Base-by-base conservation (phyloP, 1,140 invertebrate species). In the Atta colombica region DNA sequence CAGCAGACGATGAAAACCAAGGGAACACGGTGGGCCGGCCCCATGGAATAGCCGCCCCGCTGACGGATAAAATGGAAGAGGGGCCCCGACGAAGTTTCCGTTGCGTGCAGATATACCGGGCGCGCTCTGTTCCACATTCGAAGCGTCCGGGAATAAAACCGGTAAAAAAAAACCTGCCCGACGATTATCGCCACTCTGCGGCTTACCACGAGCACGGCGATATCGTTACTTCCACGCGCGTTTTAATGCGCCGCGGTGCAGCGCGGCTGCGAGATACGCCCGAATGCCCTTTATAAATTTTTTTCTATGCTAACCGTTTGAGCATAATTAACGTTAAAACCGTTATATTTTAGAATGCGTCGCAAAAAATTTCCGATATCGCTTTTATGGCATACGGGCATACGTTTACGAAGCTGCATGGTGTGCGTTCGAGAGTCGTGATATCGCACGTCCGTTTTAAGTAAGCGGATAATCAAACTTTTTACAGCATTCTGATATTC, bases 31-130 rank as follows among this genome's bases (percentile, higher is more conserved):
- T 60, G 68, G 85, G 55, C 51, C 69, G 63, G 69, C 69, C 85
- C 25, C 55, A 25, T 60, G 77, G 58, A 77, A 89, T 72, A 77
- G 85, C 65, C 58, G 61, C 53, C 80, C 75, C 49, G 63, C 66
- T 85, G 88, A 88, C 75, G 72, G 77, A 81, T 74, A 75, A 45
- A 21, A 60, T n/a, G 45, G 21, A 51, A 49, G 49, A 58, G 53
- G 16, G 53, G 72, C 45, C 84, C 63, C 86, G 90, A 87, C 87
- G 86, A 85, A 88, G 86, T 89, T 88, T 89, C 81, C 82, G 71
- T 69, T 77, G 65, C 78, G 45, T 60, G 63, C 63, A 72, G 75
- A 86, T 87, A 84, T 51, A 45, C 31, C 85, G 12, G 74, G 60
- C 78, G 58, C 78, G 28, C 72, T 71, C 68, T 68, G 89, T 28